Conservation (phyloP, 1,140 invertebrate genomes). For the Mylabris phalerata region DNA sequence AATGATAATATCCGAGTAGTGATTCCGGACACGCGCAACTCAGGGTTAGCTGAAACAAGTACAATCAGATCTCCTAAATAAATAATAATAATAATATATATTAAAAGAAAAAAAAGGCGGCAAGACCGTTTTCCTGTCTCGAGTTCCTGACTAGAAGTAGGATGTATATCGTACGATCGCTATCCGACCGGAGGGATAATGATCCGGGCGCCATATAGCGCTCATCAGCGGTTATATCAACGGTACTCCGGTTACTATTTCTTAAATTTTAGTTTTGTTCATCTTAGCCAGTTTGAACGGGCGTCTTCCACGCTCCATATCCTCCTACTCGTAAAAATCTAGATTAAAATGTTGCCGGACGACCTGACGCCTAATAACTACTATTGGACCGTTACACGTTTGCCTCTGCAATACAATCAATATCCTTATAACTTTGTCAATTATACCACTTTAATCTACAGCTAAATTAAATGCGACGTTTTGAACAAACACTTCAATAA, state of each 20-base stretch:
- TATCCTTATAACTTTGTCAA: conserved; percentile 16
- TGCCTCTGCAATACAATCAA: conserved; percentile 16
- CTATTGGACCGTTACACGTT: conserved; percentile 7
- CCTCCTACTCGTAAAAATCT: conserved; percentile 7
- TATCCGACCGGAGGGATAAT: conserved; percentile 3
- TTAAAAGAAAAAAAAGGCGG: neutral
- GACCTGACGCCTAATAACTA: conserved; percentile 15
- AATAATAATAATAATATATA: too few relatives aligned
- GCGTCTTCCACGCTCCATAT: conserved; percentile 20
- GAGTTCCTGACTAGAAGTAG: conserved; percentile 41
- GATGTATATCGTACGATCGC: conserved; percentile 18
- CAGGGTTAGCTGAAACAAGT: conserved; percentile 43
- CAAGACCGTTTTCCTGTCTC: conserved; percentile 35
- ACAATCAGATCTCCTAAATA: conserved; percentile 35
- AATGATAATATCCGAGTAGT: neutral
- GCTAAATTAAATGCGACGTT: neutral
- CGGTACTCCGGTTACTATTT: neutral
- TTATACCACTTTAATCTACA: conserved; percentile 13
- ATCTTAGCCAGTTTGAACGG: conserved; percentile 18
- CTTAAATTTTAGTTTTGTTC: conserved; percentile 14
- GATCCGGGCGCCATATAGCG: neutral
- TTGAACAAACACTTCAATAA: neutral
- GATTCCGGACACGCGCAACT: conserved; percentile 26
- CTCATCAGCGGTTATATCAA: neutral
- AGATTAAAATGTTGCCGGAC: conserved; percentile 16